Conservation (phyloP, 1,140 invertebrate genomes). For the Epicauta chinensis region DNA sequence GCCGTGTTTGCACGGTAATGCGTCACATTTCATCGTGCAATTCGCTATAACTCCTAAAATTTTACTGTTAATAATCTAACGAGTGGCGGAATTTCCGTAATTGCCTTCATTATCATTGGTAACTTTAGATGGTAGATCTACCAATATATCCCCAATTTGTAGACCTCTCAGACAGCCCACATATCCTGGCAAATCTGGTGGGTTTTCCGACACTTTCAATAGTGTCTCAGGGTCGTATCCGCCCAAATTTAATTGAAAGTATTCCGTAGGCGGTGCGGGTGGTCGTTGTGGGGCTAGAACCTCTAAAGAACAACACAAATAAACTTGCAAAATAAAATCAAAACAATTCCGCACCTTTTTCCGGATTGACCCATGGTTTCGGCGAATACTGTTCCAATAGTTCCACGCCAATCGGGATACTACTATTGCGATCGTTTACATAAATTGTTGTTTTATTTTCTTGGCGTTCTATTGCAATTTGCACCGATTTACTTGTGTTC, state of each 20-base stretch:
- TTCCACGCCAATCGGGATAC: slow-evolving; percentile 60
- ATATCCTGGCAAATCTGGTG: slow-evolving; percentile 61
- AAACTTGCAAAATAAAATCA: background rate
- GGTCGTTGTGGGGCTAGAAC: slow-evolving; percentile 77
- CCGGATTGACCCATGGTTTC: slow-evolving; percentile 78
- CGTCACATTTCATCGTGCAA: slow-evolving; percentile 85
- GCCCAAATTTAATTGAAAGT: slow-evolving; percentile 84
- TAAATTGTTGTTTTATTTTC: slow-evolving; percentile 69
- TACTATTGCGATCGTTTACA: slow-evolving; percentile 73
- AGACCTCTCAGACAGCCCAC: slow-evolving; percentile 85
- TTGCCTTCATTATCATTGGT: slow-evolving; percentile 63
- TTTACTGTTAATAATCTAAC: no score
- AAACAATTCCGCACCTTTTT: slow-evolving; percentile 52
- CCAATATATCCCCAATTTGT: slow-evolving; percentile 72
- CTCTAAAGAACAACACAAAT: slow-evolving; percentile 50
- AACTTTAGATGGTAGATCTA: slow-evolving; percentile 68
- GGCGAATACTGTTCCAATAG: slow-evolving; percentile 71
- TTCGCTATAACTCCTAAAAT: slow-evolving; percentile 63
- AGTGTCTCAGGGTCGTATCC: slow-evolving; percentile 73
- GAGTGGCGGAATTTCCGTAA: no score
- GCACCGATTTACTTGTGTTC: slow-evolving; percentile 73
- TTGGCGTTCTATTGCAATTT: slow-evolving; percentile 72
- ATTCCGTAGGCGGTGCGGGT: slow-evolving; percentile 72
- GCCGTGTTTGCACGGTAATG: slow-evolving; percentile 78
- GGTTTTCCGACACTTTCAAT: slow-evolving; percentile 52